These are phyloP conservation scores for Oreohelix idahoensis DNA, from an alignment of 1,140 invertebrate species.

Conservation along the genomic window DNA sequence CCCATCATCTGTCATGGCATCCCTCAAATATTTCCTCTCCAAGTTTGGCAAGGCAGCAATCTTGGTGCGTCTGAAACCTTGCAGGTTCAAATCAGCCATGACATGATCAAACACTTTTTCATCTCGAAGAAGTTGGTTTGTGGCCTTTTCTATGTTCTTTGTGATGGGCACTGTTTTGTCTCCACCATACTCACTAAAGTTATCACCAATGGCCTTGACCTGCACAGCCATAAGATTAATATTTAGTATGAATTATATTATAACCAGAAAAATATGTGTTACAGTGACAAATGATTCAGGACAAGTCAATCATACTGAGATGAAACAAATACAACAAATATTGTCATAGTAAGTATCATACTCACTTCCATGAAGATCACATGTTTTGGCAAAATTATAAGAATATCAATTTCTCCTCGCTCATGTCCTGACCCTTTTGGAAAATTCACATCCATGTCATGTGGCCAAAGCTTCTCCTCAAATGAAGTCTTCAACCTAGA, in stretches of 20 bases:
- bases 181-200: slow-evolving; percentile 1
- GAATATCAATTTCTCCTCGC: slow-evolving; percentile 26
- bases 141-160: not conserved
- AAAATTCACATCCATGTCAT: not conserved
- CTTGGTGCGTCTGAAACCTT: not conserved
- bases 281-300: too few relatives aligned
- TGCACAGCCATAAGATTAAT: not conserved
- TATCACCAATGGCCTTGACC: slow-evolving; percentile 26
- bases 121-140: not conserved
- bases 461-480: not conserved
- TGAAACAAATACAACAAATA: too few relatives aligned
- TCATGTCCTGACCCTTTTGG: slow-evolving; percentile 5
- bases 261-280: too few relatives aligned
- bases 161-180: not conserved
- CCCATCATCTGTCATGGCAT: not conserved
- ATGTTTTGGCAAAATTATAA: not conserved
- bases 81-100: not conserved
- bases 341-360: not conserved
- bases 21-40: not conserved
- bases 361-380: slow-evolving; percentile 29
- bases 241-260: too few relatives aligned
- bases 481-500: slow-evolving; percentile 12
- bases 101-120: slow-evolving; percentile 20
- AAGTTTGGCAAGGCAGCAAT: slow-evolving; percentile 22
- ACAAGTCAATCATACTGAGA: too few relatives aligned